These are phyloP conservation scores for Drosophila kohkoa DNA, from an alignment of 1,140 invertebrate genomes.

Conservation along the genomic window DNA sequence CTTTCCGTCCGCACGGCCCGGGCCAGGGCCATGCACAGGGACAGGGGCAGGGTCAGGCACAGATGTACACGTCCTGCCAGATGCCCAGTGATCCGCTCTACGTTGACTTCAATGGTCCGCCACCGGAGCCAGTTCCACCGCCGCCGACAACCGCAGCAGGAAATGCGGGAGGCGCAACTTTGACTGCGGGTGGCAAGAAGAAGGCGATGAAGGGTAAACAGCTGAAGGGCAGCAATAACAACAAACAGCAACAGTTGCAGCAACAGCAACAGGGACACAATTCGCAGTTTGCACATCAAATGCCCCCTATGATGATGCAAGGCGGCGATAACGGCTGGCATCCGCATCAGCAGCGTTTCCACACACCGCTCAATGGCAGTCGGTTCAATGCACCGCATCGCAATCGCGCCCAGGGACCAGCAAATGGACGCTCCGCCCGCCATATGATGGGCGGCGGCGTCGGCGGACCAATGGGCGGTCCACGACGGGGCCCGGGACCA, in stretches of 20 bases:
- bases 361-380: constrained; percentile 34
- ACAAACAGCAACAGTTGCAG: constrained; percentile 50
- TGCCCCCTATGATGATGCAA: constrained; percentile 15
- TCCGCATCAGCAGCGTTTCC: constrained; percentile 42
- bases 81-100: constrained; percentile 84
- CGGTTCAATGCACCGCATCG: constrained; percentile 50
- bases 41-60: constrained; percentile 16
- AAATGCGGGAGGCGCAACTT: background rate
- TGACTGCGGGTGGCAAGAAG: constrained; percentile 52
- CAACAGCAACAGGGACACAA: constrained; percentile 45
- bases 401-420: constrained; percentile 32
- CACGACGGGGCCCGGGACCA: constrained; percentile 29
- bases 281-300: constrained; percentile 42
- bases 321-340: constrained; percentile 47
- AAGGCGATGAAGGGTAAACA: constrained; percentile 63
- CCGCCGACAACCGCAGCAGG: constrained; percentile 2
- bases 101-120: constrained; percentile 78
- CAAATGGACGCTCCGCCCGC: constrained; percentile 25
- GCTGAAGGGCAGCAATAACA: constrained; percentile 45
- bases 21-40: constrained; percentile 18
- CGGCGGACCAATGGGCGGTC: constrained; percentile 54
- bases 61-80: constrained; percentile 71
- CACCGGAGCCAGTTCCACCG: constrained; percentile 26
- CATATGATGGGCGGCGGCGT: constrained; percentile 49
- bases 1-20: constrained; percentile 47